These are phyloP conservation scores for Dreissena rostriformis DNA, from an alignment of 1,140 invertebrate species.

Conservation along the genomic window DNA sequence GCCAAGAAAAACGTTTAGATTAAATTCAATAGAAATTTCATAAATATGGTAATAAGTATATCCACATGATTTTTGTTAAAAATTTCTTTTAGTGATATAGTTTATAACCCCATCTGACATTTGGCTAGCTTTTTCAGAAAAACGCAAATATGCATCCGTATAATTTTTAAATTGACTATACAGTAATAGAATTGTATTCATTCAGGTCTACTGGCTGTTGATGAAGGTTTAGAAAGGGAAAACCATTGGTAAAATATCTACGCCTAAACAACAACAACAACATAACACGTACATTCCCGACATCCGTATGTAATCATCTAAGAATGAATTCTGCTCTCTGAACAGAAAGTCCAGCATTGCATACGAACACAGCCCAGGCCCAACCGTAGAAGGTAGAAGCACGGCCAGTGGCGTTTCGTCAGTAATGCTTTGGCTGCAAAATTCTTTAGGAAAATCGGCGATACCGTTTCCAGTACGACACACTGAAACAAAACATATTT, in stretches of 20 bases:
- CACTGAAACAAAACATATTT: slow-evolving; percentile 7
- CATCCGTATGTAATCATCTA: slow-evolving; percentile 53
- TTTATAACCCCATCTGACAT: no score
- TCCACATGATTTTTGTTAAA: no score
- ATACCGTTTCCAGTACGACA: slow-evolving; percentile 26
- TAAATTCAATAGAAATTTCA: no score
- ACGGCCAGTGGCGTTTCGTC: slow-evolving; percentile 24
- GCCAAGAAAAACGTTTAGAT: no score
- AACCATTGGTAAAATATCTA: background rate
- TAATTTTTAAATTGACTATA: background rate
- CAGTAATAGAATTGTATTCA: background rate
- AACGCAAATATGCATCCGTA: background rate
- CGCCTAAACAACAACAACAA: background rate
- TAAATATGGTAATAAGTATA: no score
- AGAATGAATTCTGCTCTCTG: slow-evolving; percentile 66
- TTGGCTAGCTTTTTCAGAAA: background rate
- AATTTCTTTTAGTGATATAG: no score
- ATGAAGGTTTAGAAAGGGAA: background rate
- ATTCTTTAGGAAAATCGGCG: slow-evolving; percentile 24
- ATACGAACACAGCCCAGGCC: slow-evolving; percentile 61
- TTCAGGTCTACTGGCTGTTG: background rate
- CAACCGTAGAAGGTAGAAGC: slow-evolving; percentile 37
- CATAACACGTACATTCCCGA: slow-evolving; percentile 12
- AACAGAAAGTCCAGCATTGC: slow-evolving; percentile 59
- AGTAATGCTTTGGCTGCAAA: slow-evolving; percentile 16